Percentiles rank a stretch among this genome's conserved stretches.
These are phyloP conservation scores for Pseudorectes ferrugineus DNA, from an alignment of 2,113 vertebrate genomes.

Conservation along the genomic window DNA sequence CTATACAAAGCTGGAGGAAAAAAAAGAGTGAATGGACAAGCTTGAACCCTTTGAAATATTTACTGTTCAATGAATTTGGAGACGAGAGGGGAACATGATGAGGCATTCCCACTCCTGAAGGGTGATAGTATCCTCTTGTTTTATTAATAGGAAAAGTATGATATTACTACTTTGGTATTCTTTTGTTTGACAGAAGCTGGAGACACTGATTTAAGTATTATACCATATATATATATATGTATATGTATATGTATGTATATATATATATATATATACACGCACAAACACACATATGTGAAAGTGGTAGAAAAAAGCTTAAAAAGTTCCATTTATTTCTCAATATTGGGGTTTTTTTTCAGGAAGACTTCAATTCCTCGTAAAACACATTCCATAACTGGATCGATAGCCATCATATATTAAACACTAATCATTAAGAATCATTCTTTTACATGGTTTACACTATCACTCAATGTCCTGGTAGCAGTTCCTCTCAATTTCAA, in stretches of 20 bases:
- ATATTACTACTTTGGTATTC: neutral
- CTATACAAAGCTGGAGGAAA: neutral
- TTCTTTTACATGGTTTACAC: neutral
- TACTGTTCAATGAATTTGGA: neutral
- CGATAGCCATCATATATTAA: neutral
- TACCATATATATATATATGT: neutral
- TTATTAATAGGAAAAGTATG: neutral
- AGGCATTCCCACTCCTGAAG: neutral
- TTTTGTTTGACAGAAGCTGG: neutral
- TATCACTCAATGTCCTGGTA: neutral
- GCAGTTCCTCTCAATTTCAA: neutral
- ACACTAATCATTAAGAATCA: neutral
- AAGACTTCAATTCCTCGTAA: neutral
- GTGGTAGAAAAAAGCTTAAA: neutral
- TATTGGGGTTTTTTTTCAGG: neutral
- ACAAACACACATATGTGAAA: neutral
- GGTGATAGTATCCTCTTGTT: neutral
- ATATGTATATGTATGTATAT: no score
- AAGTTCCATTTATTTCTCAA: neutral
- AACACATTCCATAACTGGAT: neutral
- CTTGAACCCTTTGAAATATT: conserved; percentile 10
- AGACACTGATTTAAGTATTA: neutral
- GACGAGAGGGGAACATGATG: neutral
- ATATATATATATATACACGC: no score
- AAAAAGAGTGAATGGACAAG: neutral